A percentile compares a stretch with the other conserved stretches of the same genome.
Evolutionary conservation across 2,888 invertebrate species (phyloP).

Genomic region (Elgonia sp.): DNA sequence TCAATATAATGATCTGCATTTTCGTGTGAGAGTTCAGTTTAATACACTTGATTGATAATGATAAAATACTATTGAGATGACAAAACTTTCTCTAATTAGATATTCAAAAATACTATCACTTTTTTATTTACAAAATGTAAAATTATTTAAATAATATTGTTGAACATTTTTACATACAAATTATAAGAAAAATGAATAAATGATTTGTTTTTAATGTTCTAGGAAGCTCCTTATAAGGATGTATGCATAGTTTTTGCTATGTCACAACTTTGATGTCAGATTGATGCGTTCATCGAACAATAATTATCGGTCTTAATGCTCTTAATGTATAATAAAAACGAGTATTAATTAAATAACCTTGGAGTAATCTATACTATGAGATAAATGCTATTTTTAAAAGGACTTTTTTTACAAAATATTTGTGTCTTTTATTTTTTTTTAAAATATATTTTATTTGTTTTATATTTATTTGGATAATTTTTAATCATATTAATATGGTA

Average conservation of each 20-base stretch:
- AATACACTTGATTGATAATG: conserved; percentile 29
- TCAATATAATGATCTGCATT: conserved; percentile 45
- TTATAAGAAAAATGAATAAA: background rate
- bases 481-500: too few species aligned
- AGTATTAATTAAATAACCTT: conserved; percentile 16
- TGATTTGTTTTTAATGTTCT: too few species aligned
- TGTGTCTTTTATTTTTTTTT: too few species aligned
- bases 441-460: too few species aligned
- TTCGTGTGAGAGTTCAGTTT: conserved; percentile 47
- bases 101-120: background rate
- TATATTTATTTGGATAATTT: too few species aligned
- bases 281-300: conserved; percentile 6
- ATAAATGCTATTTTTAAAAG: background rate
- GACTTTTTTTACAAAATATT: background rate
- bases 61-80: background rate
- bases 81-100: background rate
- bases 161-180: background rate
- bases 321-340: conserved; percentile 5
- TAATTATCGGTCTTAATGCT: conserved; percentile 1
- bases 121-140: background rate
- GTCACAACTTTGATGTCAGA: background rate
- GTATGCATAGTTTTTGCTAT: background rate
- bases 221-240: too few species aligned
- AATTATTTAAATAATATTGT: background rate
- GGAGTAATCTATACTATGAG: background rate